Base-by-base conservation (phyloP, 2,888 invertebrate genomes). In the Caenorhabditis japonica region DNA sequence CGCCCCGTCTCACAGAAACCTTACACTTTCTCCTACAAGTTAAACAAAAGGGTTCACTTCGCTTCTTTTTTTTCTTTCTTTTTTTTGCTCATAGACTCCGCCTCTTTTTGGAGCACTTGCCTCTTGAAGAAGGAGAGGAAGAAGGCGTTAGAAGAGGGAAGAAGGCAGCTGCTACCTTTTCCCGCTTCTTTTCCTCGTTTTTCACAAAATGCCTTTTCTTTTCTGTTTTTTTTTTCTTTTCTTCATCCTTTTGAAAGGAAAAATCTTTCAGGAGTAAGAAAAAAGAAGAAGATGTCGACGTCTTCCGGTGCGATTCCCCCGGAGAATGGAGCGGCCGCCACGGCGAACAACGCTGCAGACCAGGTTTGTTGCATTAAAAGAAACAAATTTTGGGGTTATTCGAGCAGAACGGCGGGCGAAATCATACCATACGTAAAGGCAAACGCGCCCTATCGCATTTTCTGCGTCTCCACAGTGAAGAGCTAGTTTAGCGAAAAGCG, bases 261-360 rank as follows among this genome's bases (percentile, higher is more conserved):
- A 58, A 58, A 58, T 30, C 41, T 46, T 47, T 38, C 33, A 33
- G 33, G 15, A 23, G 13, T 15, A 38, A 34, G 41, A 30, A 19
- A 39, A 52, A 19, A 61, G 36, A 51, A 43, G 43, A 53, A 38
- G n/a, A 21, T 64, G 62, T 64, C 62, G 62, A 47, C 62, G 55
- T 38, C 62, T 55, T 55, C 62, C 62, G 47, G 47, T 38, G 46
- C 55, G 33, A 64, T 64, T 64, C 62, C 62, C 55, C 62, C 53
- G 55, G 62, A 64, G 62, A 64, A 64, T 58, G 58, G 58, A 58
- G 56, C 23, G 25, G 52, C 25, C 19, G 52, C 25, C 17, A 36
- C 46, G 10, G 33, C 25, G 15, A 51, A 43, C 51, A 51, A 49
- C 43, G 38, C 44, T 15, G 43, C 39, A 12, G 52, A 61, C 17